Conservation (phyloP, 2,797 vertebrate species). For the Capromys pilorides region DNA sequence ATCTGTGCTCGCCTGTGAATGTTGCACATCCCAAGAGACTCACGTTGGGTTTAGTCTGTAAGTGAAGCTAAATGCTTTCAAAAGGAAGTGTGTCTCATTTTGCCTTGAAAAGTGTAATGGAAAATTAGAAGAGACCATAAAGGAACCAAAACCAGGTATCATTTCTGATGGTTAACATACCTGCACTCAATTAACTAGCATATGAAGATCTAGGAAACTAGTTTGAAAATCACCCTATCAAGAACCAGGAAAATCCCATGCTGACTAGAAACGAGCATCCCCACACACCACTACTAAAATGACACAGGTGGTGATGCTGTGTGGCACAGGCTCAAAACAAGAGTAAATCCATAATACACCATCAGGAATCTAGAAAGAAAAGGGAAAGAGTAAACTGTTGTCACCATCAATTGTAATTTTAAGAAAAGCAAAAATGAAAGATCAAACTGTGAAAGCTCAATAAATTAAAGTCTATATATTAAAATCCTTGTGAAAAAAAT, state of each 20-base stretch:
- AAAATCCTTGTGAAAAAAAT: neutral
- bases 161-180: neutral
- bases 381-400: neutral
- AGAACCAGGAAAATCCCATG: neutral
- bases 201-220: neutral
- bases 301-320: neutral
- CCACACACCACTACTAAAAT: neutral
- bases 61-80: neutral
- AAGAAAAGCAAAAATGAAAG: neutral
- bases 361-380: neutral
- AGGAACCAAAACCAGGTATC: neutral
- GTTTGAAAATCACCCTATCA: neutral
- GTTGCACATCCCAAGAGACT: neutral
- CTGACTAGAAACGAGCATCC: neutral
- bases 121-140: neutral
- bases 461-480: too few species aligned
- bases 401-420: neutral
- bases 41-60: neutral
- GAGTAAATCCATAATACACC: neutral
- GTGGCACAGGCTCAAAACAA: neutral
- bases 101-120: neutral
- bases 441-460: neutral
- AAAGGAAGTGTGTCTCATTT: neutral
- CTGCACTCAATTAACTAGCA: neutral
- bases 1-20: neutral